phyloP scores from a whole-genome alignment of 2,888 invertebrate species.

The Mythimna loreyi region DNA sequence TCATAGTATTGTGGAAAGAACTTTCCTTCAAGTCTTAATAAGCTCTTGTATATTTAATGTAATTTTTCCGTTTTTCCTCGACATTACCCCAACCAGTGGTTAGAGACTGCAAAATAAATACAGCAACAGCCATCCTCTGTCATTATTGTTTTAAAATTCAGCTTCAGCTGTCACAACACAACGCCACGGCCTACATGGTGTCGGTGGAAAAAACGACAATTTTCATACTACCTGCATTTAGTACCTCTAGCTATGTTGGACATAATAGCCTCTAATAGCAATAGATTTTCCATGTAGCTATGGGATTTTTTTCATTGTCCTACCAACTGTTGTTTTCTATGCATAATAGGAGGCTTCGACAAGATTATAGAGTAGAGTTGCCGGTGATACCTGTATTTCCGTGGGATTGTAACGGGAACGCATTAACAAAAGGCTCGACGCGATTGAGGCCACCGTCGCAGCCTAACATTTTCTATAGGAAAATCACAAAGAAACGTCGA shows the following conservation, averaged over 20 bases:
- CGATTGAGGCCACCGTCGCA: constrained; percentile 69
- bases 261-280: constrained; percentile 80
- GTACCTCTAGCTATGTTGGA: constrained; percentile 65
- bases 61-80: constrained; percentile 45
- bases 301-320: constrained; percentile 85
- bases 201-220: constrained; percentile 75
- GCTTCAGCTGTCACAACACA: constrained; percentile 63
- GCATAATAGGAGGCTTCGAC: constrained; percentile 79
- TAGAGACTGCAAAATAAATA: constrained; percentile 59
- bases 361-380: constrained; percentile 83
- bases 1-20: constrained; percentile 15
- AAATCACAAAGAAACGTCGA: constrained; percentile 77
- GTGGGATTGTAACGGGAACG: constrained; percentile 82
- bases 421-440: constrained; percentile 81
- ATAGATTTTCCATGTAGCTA: constrained; percentile 83
- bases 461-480: constrained; percentile 76
- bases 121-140: constrained; percentile 41
- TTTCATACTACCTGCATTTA: constrained; percentile 64
- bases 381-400: constrained; percentile 81
- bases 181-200: constrained; percentile 26
- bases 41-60: constrained; percentile 44
- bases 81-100: constrained; percentile 26
- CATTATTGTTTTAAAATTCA: constrained; percentile 67
- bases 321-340: constrained; percentile 81
- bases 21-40: constrained; percentile 18